These are phyloP conservation scores for Synergus gifuensis DNA, from an alignment of 2,888 invertebrate genomes.

Conservation along the genomic window DNA sequence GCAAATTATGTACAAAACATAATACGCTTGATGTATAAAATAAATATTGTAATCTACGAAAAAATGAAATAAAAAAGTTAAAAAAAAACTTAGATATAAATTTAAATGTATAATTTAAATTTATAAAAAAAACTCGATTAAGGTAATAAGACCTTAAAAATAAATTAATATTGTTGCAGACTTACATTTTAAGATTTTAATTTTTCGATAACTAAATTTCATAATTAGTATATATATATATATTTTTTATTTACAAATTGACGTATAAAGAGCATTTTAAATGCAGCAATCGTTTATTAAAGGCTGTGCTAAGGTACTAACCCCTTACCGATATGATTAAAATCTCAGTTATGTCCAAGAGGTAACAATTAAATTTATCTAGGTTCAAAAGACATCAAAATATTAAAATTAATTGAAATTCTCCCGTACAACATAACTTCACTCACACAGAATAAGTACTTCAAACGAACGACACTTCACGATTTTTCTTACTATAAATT, in stretches of 20 bases:
- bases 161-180: not conserved
- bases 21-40: conserved; percentile 35
- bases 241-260: conserved; percentile 28
- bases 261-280: conserved; percentile 1
- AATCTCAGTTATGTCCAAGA: conserved; percentile 22
- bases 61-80: conserved; percentile 42
- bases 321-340: not conserved
- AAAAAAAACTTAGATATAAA: conserved; percentile 12
- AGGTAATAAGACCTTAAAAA: not conserved
- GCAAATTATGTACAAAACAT: conserved; percentile 19
- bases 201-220: conserved; percentile 8
- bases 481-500: conserved; percentile 73
- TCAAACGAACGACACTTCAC: conserved; percentile 70
- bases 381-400: not conserved
- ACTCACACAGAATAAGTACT: conserved; percentile 72
- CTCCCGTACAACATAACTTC: conserved; percentile 41
- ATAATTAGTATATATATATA: conserved; percentile 15
- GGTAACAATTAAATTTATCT: conserved; percentile 29
- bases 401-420: conserved; percentile 7
- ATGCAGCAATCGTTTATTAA: conserved; percentile 11
- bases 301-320: conserved; percentile 31
- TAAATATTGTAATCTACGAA: conserved; percentile 44
- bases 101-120: not conserved
- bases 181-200: not conserved
- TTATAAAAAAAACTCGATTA: not conserved